Evolutionary conservation across 2,113 vertebrate species (phyloP).

Genomic region (Ctenomys sociabilis): DNA sequence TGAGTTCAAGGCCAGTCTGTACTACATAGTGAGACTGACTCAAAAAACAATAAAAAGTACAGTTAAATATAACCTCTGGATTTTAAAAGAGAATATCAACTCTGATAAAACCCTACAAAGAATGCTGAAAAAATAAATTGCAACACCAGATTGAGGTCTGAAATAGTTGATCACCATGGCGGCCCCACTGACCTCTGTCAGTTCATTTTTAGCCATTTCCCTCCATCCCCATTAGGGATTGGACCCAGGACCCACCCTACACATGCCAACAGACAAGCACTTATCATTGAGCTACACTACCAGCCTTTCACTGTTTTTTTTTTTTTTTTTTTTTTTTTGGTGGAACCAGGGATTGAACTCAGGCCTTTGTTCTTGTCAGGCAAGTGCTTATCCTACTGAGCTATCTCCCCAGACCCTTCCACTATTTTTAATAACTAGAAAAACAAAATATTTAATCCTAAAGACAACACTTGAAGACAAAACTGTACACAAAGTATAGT

Average conservation of each 20-base stretch:
- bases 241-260: not conserved
- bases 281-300: not conserved
- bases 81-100: slow-evolving; percentile 34
- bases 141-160: not conserved
- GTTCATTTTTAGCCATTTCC: not conserved
- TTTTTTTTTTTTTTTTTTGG: too few relatives aligned
- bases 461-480: slow-evolving; percentile 50
- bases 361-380: too few relatives aligned
- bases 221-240: not conserved
- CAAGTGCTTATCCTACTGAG: too few relatives aligned
- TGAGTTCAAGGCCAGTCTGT: not conserved
- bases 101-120: not conserved
- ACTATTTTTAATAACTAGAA: slow-evolving; percentile 32
- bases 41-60: not conserved
- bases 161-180: not conserved
- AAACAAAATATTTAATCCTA: not conserved
- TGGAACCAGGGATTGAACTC: too few relatives aligned
- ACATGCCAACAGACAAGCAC: not conserved
- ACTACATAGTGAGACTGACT: not conserved
- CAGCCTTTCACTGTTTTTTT: not conserved
- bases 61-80: not conserved
- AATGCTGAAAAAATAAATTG: slow-evolving; percentile 47
- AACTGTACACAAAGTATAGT: not conserved
- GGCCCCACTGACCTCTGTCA: not conserved
- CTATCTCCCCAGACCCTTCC: too few relatives aligned